Conservation (phyloP, 2,888 invertebrate genomes). For the Hymenopus coronatus region DNA sequence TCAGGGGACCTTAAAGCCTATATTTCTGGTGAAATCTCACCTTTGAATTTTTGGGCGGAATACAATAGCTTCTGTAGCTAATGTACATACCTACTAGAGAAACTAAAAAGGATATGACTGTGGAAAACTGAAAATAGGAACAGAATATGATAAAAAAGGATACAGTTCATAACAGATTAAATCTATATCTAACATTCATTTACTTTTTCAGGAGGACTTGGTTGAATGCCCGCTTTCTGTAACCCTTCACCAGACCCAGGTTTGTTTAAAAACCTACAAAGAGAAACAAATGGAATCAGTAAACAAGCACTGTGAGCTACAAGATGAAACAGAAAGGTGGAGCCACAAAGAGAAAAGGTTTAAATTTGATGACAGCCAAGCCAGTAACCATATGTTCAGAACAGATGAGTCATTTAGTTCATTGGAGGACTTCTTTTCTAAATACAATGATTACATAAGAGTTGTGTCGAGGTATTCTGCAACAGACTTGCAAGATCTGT, state of each 20-base stretch:
- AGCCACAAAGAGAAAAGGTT: background rate
- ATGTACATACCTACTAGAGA: too few species aligned
- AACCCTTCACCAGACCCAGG: slow-evolving; percentile 50
- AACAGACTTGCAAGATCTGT: background rate
- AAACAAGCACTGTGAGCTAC: background rate
- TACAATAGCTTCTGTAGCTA: too few species aligned
- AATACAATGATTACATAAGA: background rate
- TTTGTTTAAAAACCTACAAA: slow-evolving; percentile 45
- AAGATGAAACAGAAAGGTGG: background rate
- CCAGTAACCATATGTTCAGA: background rate
- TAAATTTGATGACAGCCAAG: background rate
- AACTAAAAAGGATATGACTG: too few species aligned
- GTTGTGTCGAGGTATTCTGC: slow-evolving; percentile 15
- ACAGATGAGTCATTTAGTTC: background rate
- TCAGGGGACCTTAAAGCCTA: too few species aligned
- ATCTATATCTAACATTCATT: background rate
- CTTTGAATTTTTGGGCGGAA: too few species aligned
- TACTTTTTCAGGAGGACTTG: slow-evolving; percentile 50
- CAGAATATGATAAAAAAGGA: too few species aligned
- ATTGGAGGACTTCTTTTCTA: background rate
- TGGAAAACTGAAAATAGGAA: too few species aligned
- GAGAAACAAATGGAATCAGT: background rate
- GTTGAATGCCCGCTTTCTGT: slow-evolving; percentile 51
- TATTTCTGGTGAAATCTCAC: too few species aligned
- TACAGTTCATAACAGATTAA: too few species aligned